Evolutionary conservation across 2,888 invertebrate species (phyloP), one percentile per base, ranked within the genome.

Genomic region (Drosophila pseudotakahashii): DNA sequence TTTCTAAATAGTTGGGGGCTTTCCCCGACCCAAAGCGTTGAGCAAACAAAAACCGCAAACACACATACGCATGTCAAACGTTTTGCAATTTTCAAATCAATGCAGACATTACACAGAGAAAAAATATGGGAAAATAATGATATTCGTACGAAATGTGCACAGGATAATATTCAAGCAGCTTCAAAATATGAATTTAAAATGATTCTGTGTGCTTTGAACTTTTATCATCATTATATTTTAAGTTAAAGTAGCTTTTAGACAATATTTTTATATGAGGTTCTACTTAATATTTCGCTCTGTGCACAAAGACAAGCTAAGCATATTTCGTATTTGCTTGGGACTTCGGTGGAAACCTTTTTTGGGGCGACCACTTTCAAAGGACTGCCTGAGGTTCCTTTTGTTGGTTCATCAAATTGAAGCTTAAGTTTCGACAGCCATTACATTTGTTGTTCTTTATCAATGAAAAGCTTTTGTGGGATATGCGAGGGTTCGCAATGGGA

Each of bases 331-430:
- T 70, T 70, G 55, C 68, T 61, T 51, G 61, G 70, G 70, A 68
- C 54, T 61, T 34, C 19, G 61, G 30, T 36, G 23, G 70, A 52
- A 67, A 54, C 69, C 69, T 57, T 71, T 70, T 67, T 69, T 57
- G 77, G 45, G 54, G 60, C 71, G 54, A 26, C 64, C 59, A 61
- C 64, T 73, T 80, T 81, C 54, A 53, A 74, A 52, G 77, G 70
- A 55, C 72, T 45, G 58, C 34, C 55, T 61, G 53, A 55, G 66
- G 55, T 69, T 63, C 59, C 75, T 41, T 54, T 55, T 68, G 83
- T 82, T 57, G 73, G 76, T 81, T 83, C 69, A 70, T 78, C 77
- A 83, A 83, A 81, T 81, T 79, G 79, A 72, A 73, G 84, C 81
- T 83, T 81, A 82, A 55, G 77, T 66, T 76, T 61, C 73, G 63